Base-by-base conservation (phyloP, 2,797 vertebrate species). In the Parauchenoglanis punctatus region DNA sequence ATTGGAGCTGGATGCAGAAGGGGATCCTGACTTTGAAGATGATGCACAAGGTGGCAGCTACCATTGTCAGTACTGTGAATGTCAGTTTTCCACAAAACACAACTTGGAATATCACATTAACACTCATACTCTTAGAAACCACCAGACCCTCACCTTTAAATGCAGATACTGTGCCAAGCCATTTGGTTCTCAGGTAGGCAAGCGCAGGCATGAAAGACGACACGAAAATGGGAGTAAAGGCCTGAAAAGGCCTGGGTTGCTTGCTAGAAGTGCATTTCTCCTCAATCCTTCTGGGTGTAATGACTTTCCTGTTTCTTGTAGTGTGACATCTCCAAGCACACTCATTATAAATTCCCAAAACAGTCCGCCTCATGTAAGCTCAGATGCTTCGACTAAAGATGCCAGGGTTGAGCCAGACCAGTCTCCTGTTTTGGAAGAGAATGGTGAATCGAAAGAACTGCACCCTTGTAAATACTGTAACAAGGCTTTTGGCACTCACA, bases 381-480 rank as follows among this genome's bases (percentile, higher is more conserved):
- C 95, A 0, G 94, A 94, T 63, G 88, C 94, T 0, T 92, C 91
- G 72, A 95, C 91, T 85, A 96, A 93, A 81, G 94, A 95, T 76
- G 65, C 89, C 3, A 91, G 87, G 17, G 81, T 90, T 20, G 94
- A 94, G 31, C 80, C 86, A 0, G 94, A 96, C 85, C 94, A 92
- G 31, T 91, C 95, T 2, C 91, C 93, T 7, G 85, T 95, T 10
- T 90, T 95, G 15, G 98, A 98, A 86, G 98, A 99, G 87, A 98
- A 96, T 1, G 97, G 97, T 2, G 98, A 98, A 82, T 95, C 96
- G 15, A 98, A 97, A 90, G 98, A 99, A 82, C 94, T 98, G 83
- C 98, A 99, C 90, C 97, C 97, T 0, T 99, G 99, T 95, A 98
- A 98, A 90, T 99, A 99, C 87, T 99, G 99, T 93, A 99, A 97